These are phyloP conservation scores for Xerus inauris DNA, from an alignment of 2,113 vertebrate genomes.

Conservation along the genomic window DNA sequence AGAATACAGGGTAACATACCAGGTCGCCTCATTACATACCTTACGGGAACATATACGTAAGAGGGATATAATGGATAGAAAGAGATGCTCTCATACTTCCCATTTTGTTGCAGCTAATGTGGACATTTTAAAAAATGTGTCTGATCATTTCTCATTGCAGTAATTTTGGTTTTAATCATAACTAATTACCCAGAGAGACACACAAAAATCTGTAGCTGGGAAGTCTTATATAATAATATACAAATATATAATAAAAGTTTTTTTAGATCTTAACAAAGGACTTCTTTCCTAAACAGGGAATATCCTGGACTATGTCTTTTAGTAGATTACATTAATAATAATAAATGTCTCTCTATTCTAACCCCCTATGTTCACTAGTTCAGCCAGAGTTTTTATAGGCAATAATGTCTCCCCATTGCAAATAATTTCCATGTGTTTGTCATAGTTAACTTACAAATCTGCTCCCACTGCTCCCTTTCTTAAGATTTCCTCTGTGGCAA, in stretches of 20 bases:
- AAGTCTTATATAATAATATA: not conserved
- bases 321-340: not conserved
- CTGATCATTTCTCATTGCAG: not conserved
- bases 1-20: not conserved
- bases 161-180: not conserved
- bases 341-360: not conserved
- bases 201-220: not conserved
- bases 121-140: not conserved
- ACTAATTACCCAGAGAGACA: not conserved
- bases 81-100: not conserved
- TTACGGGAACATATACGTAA: not conserved
- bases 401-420: not conserved
- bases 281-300: not conserved
- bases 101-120: constrained; percentile 13
- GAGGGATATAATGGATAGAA: not conserved
- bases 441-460: constrained; percentile 40
- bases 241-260: not conserved
- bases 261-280: not conserved
- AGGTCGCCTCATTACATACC: not conserved
- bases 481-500: not conserved
- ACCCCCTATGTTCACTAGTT: not conserved
- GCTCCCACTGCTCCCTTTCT: not conserved
- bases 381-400: not conserved
- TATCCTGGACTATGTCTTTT: not conserved
- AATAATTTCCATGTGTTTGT: not conserved